Evolutionary conservation across 2,113 vertebrate genomes (phyloP), one percentile per base, ranked within the genome.

Genomic region (Eurystomus gularis): DNA sequence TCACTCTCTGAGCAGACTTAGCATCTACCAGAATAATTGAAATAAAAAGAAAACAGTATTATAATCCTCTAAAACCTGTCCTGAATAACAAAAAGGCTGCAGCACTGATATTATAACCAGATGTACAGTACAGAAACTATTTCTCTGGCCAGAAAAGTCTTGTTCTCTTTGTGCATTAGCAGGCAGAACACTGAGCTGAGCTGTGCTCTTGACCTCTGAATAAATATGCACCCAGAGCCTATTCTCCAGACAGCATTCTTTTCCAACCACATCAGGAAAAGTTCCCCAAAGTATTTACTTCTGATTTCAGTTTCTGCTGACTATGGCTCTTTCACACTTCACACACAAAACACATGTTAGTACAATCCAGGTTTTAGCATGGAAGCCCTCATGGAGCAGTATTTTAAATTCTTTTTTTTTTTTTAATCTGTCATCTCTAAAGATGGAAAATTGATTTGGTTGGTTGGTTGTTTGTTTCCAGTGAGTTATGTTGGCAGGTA

Each of bases 341-440:
- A 75, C 80, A 93, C 91, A 85, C 51, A 95, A 95, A 94, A 94
- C 94, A 96, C 94, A 96, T 97, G 95, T 96, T 96, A 91, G 84
- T 93, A 65, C 44, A 72, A 72, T 66, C 57, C 69, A 75, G 71
- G 65, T 82, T 95, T 89, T 51, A 82, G 71, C 0, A 0, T 65
- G 44, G 80, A 93, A 86, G 19, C 52, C 72, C 52, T 92, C 68
- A 44, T 26, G 66, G 82, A 88, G 52, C 65, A 52, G 49, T 26
- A 88, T 80, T 88, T 95, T 37, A 71, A 68, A 66, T 37, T 62
- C 48, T 40, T 95, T 35, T 92, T 95, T 94, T 46, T 80, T 73
- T 73, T 81, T 78, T 29, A 17, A 46, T 37, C 44, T n/a, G 64
- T 35, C 35, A 37, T 96, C 64, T 93, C 58, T 62, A 13, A 13